These are phyloP conservation scores for Drosophila meridiana DNA, from an alignment of 2,888 invertebrate genomes.

Conservation along the genomic window DNA sequence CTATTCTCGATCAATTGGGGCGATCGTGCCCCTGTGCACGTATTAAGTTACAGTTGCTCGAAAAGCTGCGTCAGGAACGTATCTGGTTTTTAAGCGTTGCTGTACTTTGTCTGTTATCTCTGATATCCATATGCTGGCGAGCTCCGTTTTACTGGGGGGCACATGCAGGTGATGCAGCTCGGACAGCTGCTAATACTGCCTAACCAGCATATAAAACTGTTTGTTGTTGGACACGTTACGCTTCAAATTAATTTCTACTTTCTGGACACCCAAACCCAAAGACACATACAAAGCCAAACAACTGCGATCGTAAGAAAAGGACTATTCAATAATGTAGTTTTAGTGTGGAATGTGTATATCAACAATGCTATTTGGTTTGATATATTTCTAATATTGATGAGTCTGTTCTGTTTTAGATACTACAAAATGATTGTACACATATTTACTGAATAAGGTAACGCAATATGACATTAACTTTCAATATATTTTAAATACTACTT, in stretches of 20 bases:
- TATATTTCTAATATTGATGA: not conserved
- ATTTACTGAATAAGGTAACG: not conserved
- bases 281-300: conserved; percentile 1
- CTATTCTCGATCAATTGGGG: conserved; percentile 49
- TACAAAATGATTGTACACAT: not conserved
- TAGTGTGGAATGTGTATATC: not conserved
- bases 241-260: conserved; percentile 13
- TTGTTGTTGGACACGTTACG: conserved; percentile 17
- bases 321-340: not conserved
- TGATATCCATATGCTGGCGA: conserved; percentile 38
- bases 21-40: conserved; percentile 58
- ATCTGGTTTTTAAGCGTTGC: conserved; percentile 29
- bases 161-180: conserved; percentile 36
- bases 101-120: conserved; percentile 30
- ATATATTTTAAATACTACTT: not conserved
- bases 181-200: conserved; percentile 26
- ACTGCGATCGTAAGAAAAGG: conserved; percentile 12
- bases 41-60: conserved; percentile 59
- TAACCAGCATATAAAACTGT: conserved; percentile 45
- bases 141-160: conserved; percentile 36
- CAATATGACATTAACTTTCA: not conserved
- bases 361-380: not conserved
- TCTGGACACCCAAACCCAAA: not conserved
- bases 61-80: conserved; percentile 36
- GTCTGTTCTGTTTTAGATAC: too few relatives aligned